These are phyloP conservation scores for Biston stratarius DNA, from an alignment of 2,888 invertebrate genomes.

Conservation along the genomic window DNA sequence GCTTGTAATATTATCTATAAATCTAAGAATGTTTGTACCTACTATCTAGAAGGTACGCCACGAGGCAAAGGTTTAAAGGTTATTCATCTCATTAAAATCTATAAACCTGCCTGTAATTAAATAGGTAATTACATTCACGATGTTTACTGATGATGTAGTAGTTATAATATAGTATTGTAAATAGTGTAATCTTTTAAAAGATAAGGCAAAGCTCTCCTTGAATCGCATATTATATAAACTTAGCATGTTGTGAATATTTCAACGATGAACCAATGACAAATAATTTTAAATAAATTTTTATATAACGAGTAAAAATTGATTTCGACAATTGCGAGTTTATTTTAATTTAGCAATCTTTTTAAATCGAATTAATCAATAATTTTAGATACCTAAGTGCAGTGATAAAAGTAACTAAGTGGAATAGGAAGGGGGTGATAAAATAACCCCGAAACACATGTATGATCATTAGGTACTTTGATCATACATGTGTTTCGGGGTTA, in stretches of 20 bases:
- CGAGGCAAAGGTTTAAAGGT: slow-evolving; percentile 48
- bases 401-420: background rate
- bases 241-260: slow-evolving; percentile 20
- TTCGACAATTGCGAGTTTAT: too few species aligned
- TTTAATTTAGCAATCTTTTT: too few species aligned
- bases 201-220: slow-evolving; percentile 48
- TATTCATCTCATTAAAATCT: slow-evolving; percentile 44
- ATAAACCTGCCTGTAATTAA: slow-evolving; percentile 47
- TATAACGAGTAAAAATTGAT: background rate
- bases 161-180: slow-evolving; percentile 47
- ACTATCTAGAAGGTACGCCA: background rate
- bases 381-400: too few species aligned
- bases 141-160: slow-evolving; percentile 64
- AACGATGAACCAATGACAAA: slow-evolving; percentile 10
- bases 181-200: slow-evolving; percentile 44
- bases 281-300: background rate
- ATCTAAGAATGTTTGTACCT: slow-evolving; percentile 19
- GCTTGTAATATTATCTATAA: slow-evolving; percentile 23
- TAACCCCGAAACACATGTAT: too few species aligned
- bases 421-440: background rate
- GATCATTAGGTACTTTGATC: too few species aligned
- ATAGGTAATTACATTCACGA: slow-evolving; percentile 58
- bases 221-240: slow-evolving; percentile 35
- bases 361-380: background rate
- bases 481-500: too few species aligned